A percentile compares a stretch with the other conserved stretches of the same genome.
Conservation (phyloP, 92 coral and sea anemone species). For the Porites lobata region DNA sequence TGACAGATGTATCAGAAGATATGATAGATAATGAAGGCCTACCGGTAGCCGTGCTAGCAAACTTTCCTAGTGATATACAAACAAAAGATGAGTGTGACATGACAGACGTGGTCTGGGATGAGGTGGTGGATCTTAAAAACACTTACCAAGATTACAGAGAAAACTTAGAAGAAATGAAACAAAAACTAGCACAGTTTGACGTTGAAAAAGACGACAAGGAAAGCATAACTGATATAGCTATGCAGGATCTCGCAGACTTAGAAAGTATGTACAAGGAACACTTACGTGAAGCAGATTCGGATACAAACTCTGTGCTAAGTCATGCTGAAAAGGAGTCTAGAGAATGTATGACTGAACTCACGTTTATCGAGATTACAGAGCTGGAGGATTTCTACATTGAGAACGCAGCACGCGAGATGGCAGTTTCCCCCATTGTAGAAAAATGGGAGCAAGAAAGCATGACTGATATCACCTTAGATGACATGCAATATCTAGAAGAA, state of each 20-base stretch:
- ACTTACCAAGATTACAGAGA: conserved; percentile 68
- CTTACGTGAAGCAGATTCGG: conserved; percentile 34
- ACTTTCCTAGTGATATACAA: conserved; percentile 38
- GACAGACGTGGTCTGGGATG: conserved; percentile 77
- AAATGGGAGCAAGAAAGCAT: conserved; percentile 65
- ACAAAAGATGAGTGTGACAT: conserved; percentile 54
- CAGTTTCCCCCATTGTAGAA: conserved; percentile 1
- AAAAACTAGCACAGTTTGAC: conserved; percentile 48
- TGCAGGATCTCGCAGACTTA: conserved; percentile 64
- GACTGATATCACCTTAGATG: conserved; percentile 74
- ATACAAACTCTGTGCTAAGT: conserved; percentile 24
- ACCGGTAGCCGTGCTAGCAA: conserved; percentile 34
- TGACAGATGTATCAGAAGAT: conserved; percentile 6
- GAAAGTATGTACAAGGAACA: conserved; percentile 55
- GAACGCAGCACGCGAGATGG: conserved; percentile 30
- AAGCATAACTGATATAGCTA: conserved; percentile 70
- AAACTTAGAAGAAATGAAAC: conserved; percentile 49
- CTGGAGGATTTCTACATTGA: conserved; percentile 55
- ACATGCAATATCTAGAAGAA: conserved; percentile 76
- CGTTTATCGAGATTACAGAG: conserved; percentile 51
- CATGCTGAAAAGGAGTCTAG: conserved; percentile 51
- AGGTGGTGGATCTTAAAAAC: conserved; percentile 66
- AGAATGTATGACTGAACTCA: conserved; percentile 60
- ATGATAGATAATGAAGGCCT: not conserved
- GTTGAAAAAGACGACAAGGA: conserved; percentile 69